phyloP scores from a whole-genome alignment of 2,797 vertebrate genomes.

The Epinephelus awoara region DNA sequence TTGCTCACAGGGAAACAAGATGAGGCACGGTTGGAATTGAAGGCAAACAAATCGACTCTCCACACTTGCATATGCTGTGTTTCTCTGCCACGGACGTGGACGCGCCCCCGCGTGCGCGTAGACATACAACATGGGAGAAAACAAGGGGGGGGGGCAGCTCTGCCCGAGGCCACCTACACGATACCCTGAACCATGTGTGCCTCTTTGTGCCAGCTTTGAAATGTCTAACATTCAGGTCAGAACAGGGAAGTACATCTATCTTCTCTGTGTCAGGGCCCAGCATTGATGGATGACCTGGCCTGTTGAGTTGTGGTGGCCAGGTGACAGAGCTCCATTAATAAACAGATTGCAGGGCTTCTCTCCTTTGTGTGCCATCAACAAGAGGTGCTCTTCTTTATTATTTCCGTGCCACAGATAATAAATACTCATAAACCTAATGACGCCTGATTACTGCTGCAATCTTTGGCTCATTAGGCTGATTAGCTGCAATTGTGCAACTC shows the following conservation, averaged over 20 bases:
- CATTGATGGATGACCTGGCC: slow-evolving; percentile 84
- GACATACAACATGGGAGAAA: slow-evolving; percentile 49
- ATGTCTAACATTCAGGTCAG: slow-evolving; percentile 84
- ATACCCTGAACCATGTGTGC: slow-evolving; percentile 79
- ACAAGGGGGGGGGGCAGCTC: slow-evolving; percentile 51
- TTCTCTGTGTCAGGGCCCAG: slow-evolving; percentile 71
- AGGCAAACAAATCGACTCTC: slow-evolving; percentile 83
- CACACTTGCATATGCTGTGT: slow-evolving; percentile 79
- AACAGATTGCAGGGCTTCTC: slow-evolving; percentile 84
- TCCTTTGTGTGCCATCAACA: slow-evolving; percentile 85
- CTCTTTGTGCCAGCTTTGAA: slow-evolving; percentile 79
- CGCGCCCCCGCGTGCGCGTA: slow-evolving; percentile 39
- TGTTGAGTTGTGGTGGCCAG: slow-evolving; percentile 81
- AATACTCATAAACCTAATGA: slow-evolving; percentile 92
- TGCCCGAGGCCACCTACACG: slow-evolving; percentile 77
- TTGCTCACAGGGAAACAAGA: slow-evolving; percentile 85
- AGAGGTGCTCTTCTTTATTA: slow-evolving; percentile 87
- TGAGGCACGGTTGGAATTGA: slow-evolving; percentile 81
- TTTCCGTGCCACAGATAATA: slow-evolving; percentile 88
- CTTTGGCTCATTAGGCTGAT: slow-evolving; percentile 91
- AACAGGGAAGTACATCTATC: slow-evolving; percentile 83
- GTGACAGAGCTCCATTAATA: slow-evolving; percentile 87
- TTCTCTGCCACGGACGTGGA: slow-evolving; percentile 63
- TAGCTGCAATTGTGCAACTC: slow-evolving; percentile 85
- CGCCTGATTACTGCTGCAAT: slow-evolving; percentile 90